Percentiles rank a stretch among this genome's conserved stretches.
These are phyloP conservation scores for Procavia capensis DNA, from an alignment of 2,113 vertebrate species.

Conservation along the genomic window DNA sequence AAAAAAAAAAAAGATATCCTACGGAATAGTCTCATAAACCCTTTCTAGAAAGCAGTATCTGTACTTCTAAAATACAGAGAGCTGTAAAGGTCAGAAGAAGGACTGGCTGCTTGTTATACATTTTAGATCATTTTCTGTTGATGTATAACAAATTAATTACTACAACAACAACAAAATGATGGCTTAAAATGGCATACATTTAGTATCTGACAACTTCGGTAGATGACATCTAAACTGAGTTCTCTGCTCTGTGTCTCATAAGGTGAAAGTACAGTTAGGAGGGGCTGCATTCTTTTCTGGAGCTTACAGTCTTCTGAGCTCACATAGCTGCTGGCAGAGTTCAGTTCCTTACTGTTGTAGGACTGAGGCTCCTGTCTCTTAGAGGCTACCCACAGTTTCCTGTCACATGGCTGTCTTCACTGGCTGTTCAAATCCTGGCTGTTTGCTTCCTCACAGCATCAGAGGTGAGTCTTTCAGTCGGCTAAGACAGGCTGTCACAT, in stretches of 20 bases:
- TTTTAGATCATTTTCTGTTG: not conserved
- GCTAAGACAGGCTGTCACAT: not conserved
- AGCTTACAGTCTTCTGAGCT: not conserved
- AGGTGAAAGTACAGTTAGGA: not conserved
- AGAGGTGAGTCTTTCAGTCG: not conserved
- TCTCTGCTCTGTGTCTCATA: not conserved
- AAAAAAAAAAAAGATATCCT: not conserved
- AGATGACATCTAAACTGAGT: too few species aligned
- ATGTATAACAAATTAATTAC: not conserved
- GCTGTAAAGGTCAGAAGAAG: not conserved
- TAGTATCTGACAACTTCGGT: not conserved
- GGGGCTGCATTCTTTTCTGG: not conserved
- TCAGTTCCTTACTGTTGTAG: not conserved
- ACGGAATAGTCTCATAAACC: not conserved
- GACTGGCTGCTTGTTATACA: too few species aligned
- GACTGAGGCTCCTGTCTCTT: not conserved
- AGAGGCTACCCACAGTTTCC: not conserved
- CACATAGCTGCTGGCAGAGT: not conserved
- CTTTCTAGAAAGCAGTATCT: not conserved
- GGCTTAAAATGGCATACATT: not conserved
- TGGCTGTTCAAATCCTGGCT: not conserved
- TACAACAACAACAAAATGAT: not conserved
- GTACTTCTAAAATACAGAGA: not conserved
- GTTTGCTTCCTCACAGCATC: not conserved
- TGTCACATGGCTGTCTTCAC: not conserved